Percentiles rank a stretch among this genome's conserved stretches.
phyloP scores from a whole-genome alignment of 1,140 invertebrate species.

The Schlechtendalia chinensis region DNA sequence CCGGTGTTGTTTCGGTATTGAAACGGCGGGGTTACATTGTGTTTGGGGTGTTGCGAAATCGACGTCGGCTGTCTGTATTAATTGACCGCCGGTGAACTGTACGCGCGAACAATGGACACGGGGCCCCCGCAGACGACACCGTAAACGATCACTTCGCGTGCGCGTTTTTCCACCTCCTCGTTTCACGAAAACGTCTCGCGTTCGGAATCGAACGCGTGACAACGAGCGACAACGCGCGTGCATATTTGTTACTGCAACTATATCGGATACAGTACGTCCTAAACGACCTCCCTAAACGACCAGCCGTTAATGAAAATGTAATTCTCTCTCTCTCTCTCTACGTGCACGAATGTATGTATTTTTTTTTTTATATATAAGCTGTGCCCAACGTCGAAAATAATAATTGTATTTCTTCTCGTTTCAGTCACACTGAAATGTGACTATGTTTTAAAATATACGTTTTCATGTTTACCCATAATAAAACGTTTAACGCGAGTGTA shows the following conservation, averaged over 20 bases:
- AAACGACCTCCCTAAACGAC: constrained; percentile 1
- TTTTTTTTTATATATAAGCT: too few species aligned
- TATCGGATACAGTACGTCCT: too few species aligned
- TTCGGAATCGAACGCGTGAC: too few species aligned
- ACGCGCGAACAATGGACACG: constrained; percentile 6
- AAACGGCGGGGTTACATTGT: constrained; percentile 17
- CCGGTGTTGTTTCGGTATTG: constrained; percentile 31
- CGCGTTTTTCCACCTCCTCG: neutral
- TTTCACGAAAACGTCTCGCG: neutral
- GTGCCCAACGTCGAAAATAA: too few species aligned
- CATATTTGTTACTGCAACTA: too few species aligned
- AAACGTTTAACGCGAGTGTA: neutral
- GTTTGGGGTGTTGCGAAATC: constrained; percentile 32
- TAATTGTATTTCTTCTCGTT: too few species aligned
- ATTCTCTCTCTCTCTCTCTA: neutral
- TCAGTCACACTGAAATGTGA: too few species aligned
- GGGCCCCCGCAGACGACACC: neutral
- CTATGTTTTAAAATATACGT: too few species aligned
- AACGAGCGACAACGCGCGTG: too few species aligned
- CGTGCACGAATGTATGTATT: too few species aligned
- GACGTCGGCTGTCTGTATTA: constrained; percentile 38
- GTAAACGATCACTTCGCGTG: neutral
- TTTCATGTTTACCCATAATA: neutral
- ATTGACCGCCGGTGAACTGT: constrained; percentile 35
- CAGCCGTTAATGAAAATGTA: neutral